Percentiles rank a stretch among this genome's conserved stretches.
These are phyloP conservation scores for Ochotona princeps DNA, from an alignment of 2,113 vertebrate species.

Conservation along the genomic window DNA sequence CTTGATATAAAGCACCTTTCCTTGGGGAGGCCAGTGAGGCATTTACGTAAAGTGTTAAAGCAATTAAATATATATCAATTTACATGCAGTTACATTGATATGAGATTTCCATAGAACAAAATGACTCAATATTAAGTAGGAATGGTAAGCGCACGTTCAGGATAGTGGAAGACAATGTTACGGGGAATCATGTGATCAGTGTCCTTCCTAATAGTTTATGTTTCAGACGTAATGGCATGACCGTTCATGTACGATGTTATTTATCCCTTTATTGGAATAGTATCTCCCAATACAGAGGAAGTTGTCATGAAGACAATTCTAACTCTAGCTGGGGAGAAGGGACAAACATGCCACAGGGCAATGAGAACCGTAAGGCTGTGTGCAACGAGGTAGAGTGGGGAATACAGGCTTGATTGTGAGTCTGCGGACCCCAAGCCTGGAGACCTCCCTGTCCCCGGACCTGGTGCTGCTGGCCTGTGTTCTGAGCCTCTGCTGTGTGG, in stretches of 20 bases:
- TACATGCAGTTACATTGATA: background rate
- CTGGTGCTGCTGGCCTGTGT: background rate
- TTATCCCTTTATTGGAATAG: background rate
- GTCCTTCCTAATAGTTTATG: background rate
- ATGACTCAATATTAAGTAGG: background rate
- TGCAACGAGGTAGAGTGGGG: background rate
- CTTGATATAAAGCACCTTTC: background rate
- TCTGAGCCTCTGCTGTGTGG: accelerated
- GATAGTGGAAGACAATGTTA: background rate
- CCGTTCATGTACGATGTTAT: background rate
- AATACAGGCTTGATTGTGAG: background rate
- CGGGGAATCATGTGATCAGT: background rate
- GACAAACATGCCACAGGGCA: background rate
- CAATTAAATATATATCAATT: background rate
- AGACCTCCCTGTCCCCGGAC: background rate
- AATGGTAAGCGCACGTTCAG: background rate
- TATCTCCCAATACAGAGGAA: background rate
- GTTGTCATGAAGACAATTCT: background rate
- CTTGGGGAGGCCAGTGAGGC: background rate
- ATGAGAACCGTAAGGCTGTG: background rate
- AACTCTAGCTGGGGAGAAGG: background rate
- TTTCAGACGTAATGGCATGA: background rate
- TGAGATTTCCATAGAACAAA: background rate
- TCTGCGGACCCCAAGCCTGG: background rate
- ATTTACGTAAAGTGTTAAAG: background rate